Base-by-base conservation (phyloP, 2,888 invertebrate genomes). In the Philereme vetulata region DNA sequence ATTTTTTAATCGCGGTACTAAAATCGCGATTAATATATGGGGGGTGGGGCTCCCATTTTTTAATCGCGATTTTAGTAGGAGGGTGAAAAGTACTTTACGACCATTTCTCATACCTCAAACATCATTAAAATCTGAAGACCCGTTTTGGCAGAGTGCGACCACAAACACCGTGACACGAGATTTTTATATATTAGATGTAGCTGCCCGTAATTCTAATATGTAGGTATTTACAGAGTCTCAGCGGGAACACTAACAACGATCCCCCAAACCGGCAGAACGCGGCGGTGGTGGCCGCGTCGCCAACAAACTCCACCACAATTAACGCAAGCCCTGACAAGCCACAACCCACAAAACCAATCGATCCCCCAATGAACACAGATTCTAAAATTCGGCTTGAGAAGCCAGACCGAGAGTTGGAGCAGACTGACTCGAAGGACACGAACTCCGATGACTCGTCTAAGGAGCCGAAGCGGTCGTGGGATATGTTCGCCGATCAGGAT, bases 401-500 rank as follows among this genome's bases (percentile, higher is more conserved):
- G 36, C 21, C 38, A n/a, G 38, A 11, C 36, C 36, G 32, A n/a
- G 46, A 47, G 0, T 11, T 9, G 40, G 3, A 44, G 4, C 46
- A 32, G 44, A 36, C 44, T 40, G 51, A 48, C n/a, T 40, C 50
- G 4, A 46, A 47, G 5, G 55, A 35, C 36, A 40, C 45, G 10
- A 38, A 46, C 4, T 54, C 50, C 0, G 58, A 58, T 3, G 35
- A 46, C 4, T 35, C 45, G 4, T 9, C 10, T 1, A 54, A 47
- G n/a, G 51, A 46, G 7, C 49, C 49, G 33, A 49, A 75, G 86
- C 92, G n/a, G 90, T 95, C 96, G 72, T 97, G 97, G 96, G 97
- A 97, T 77, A 97, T 97, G 96, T 97, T 98, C 90, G 98, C 98
- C 43, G 98, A 98, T 77, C 96, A 96, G 69, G 97, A 97, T 77